A percentile compares a stretch with the other conserved stretches of the same genome.
phyloP scores from a whole-genome alignment of 2,888 invertebrate species.

The Drosophila cognata region DNA sequence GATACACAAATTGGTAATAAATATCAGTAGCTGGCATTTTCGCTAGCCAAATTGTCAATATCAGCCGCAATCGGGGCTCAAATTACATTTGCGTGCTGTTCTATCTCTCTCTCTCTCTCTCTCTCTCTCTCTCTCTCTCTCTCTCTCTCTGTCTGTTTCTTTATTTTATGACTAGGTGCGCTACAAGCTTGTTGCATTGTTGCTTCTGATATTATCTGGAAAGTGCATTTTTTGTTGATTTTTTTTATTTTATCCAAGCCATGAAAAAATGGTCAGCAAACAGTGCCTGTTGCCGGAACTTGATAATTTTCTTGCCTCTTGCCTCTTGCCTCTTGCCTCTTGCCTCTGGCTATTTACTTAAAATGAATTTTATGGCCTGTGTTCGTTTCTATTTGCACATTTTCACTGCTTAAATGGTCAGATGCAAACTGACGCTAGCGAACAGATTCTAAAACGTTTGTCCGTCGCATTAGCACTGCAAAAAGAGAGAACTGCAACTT shows the following conservation, averaged over 20 bases:
- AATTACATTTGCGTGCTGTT: slow-evolving; percentile 58
- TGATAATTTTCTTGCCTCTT: slow-evolving; percentile 51
- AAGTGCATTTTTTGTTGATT: slow-evolving; percentile 42
- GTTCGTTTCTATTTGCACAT: slow-evolving; percentile 69
- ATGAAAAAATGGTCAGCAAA: slow-evolving; percentile 48
- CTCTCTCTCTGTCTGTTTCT: background rate
- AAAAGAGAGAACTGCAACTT: slow-evolving; percentile 8
- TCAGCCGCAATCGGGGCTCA: slow-evolving; percentile 14
- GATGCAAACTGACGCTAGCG: slow-evolving; percentile 15
- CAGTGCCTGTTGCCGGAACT: slow-evolving; percentile 65
- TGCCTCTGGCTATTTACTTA: slow-evolving; percentile 42
- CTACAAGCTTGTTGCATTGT: slow-evolving; percentile 11
- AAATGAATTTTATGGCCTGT: slow-evolving; percentile 54
- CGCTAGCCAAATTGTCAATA: slow-evolving; percentile 41
- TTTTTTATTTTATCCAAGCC: slow-evolving; percentile 4
- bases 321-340: slow-evolving; percentile 12
- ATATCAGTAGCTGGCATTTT: slow-evolving; percentile 22
- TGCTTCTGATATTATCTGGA: slow-evolving; percentile 53
- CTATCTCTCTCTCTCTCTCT: background rate
- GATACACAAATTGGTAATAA: slow-evolving; percentile 27
- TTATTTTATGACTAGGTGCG: slow-evolving; percentile 1
- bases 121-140: background rate
- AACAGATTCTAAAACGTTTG: slow-evolving; percentile 48
- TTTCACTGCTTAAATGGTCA: slow-evolving; percentile 55
- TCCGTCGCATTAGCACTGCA: slow-evolving; percentile 49